Base-by-base conservation (phyloP, 2,888 invertebrate species). In the Monopis laevigella region DNA sequence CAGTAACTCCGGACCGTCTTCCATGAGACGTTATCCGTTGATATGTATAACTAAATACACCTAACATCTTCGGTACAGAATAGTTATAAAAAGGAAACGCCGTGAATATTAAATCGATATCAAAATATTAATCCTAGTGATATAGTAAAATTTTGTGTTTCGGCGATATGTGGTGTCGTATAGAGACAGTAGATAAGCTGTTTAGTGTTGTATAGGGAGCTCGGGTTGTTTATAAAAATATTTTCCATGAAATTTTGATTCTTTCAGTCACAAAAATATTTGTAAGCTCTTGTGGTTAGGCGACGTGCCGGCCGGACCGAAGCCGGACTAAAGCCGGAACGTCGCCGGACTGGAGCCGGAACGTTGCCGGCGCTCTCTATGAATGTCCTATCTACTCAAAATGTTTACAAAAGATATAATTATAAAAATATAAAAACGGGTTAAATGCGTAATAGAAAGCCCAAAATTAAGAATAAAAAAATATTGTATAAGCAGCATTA, bases 121-220 rank as follows among this genome's bases (percentile, higher is more conserved):
- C 77, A 80, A 80, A 80, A 80, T 66, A 66, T 75, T 72, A 72
- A 57, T 56, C 58, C 66, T 74, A n/a, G n/a, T n/a, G n/a, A n/a
- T n/a, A 73, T 62, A 60, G 53, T 67, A 65, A 64, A 66, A 62
- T 58, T n/a, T 60, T 59, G 63, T 53, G 63, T 64, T 65, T 68
- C 73, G n/a, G 32, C 14, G 80, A 78, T 78, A 80, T 80, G 78
- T 78, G 74, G 70, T 66, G 72, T 62, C 67, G 65, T 63, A 66
- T 62, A 74, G 61, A 63, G n/a, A 68, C 71, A 59, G 58, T 60
- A 60, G 8, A 32, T 63, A 72, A 71, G 68, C 65, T 57, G 21
- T 16, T 34, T 34, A 24, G 10, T 7, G 65, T 52, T 55, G 43
- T 54, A 57, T 57, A 61, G 56, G 65, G 58, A 65, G 59, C 52